Conservation (phyloP, 2,113 vertebrate species). For the Cathartes aura region DNA sequence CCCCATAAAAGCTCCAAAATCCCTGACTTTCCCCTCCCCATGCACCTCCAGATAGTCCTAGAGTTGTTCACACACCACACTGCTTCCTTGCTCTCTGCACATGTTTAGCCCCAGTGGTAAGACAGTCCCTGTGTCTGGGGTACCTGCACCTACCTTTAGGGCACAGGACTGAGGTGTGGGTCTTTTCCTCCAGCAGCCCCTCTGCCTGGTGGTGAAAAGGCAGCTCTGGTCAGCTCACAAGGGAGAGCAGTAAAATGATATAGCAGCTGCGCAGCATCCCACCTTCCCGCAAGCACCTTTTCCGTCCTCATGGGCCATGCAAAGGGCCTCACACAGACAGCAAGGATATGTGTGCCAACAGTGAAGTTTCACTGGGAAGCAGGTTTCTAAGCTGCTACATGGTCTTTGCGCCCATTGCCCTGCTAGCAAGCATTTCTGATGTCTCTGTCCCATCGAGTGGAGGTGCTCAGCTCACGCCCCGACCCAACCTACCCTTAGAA, state of each 20-base stretch:
- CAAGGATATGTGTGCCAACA: neutral
- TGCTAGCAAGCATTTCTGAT: neutral
- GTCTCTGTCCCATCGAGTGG: neutral
- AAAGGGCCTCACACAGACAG: neutral
- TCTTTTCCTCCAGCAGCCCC: constrained; percentile 59
- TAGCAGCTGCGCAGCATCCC: neutral
- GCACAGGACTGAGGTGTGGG: constrained; percentile 56
- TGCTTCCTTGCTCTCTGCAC: neutral
- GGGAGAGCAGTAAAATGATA: neutral
- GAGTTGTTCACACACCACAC: neutral
- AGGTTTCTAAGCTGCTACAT: neutral
- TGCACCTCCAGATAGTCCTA: neutral
- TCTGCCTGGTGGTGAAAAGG: constrained; percentile 40
- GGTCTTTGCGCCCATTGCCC: neutral
- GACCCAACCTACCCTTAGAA: neutral
- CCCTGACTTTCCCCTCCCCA: neutral
- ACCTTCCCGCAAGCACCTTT: neutral
- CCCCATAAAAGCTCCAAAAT: neutral
- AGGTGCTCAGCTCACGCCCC: neutral
- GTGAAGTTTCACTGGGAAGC: neutral
- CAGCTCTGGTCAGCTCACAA: neutral
- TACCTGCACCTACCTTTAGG: constrained; percentile 37
- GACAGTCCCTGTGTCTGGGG: neutral
- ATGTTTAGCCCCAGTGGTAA: neutral
- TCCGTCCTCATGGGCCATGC: neutral